These are phyloP conservation scores for Hepsetus odoe DNA, from an alignment of 2,113 vertebrate species.

Conservation along the genomic window DNA sequence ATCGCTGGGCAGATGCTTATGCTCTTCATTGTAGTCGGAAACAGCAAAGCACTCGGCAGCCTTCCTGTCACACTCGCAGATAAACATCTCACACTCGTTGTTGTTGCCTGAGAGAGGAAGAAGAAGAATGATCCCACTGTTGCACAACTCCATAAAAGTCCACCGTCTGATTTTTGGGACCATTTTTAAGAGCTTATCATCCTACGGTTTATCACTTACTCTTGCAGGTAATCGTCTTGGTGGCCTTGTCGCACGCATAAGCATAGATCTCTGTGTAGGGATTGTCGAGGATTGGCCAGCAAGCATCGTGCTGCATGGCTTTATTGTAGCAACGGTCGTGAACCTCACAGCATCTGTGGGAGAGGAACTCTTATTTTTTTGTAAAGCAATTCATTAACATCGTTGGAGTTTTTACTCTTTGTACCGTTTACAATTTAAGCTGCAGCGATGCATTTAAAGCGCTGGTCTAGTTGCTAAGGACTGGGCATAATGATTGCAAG, in stretches of 20 bases:
- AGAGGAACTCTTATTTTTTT: background rate
- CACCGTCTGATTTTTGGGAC: background rate
- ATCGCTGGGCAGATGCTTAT: conserved; percentile 64
- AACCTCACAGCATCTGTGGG: conserved; percentile 78
- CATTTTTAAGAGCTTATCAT: background rate
- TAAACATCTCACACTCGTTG: conserved; percentile 73
- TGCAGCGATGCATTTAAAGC: no score
- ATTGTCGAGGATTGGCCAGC: conserved; percentile 69
- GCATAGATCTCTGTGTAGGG: conserved; percentile 74
- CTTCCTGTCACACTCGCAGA: conserved; percentile 87
- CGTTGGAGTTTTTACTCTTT: no score
- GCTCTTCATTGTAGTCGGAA: conserved; percentile 58
- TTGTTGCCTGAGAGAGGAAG: conserved; percentile 71
- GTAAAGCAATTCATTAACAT: no score
- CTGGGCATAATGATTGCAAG: no score
- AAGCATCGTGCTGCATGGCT: conserved; percentile 56
- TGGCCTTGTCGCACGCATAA: conserved; percentile 63
- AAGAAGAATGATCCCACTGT: background rate
- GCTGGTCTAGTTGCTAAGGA: no score
- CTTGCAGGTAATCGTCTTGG: conserved; percentile 64
- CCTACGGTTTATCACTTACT: conserved; percentile 59
- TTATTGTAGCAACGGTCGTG: conserved; percentile 75
- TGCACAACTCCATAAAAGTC: background rate
- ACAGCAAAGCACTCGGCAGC: conserved; percentile 82
- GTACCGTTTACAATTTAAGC: no score